Evolutionary conservation across 1,140 invertebrate species (phyloP).

Genomic region (Calephelis nemesis): DNA sequence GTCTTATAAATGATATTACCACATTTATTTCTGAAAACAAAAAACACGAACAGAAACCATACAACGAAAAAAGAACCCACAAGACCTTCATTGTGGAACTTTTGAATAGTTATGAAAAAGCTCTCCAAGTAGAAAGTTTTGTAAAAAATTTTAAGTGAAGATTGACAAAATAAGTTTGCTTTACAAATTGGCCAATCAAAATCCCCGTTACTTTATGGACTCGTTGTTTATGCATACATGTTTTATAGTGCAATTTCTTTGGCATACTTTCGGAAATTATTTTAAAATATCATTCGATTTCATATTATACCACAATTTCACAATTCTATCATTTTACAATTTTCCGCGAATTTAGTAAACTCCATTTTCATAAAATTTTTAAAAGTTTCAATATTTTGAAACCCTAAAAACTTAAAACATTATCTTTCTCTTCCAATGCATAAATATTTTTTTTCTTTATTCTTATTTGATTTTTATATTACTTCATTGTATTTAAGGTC

Average conservation of each 20-base stretch:
- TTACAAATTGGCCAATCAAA: slow-evolving; percentile 16
- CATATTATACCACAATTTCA: too few species aligned
- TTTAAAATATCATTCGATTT: neutral
- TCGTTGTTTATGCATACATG: neutral
- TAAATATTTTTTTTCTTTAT: too few species aligned
- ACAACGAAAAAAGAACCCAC: neutral
- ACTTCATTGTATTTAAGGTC: too few species aligned
- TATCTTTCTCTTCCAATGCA: too few species aligned
- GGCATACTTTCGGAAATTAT: neutral
- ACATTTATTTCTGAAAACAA: neutral
- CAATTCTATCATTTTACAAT: too few species aligned
- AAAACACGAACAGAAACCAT: neutral
- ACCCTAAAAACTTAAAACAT: too few species aligned
- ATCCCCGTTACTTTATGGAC: slow-evolving; percentile 2
- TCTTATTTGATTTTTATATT: too few species aligned
- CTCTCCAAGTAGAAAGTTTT: neutral
- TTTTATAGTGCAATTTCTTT: neutral
- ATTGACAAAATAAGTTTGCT: slow-evolving; percentile 13
- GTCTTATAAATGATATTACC: neutral
- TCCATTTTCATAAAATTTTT: too few species aligned
- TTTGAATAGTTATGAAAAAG: neutral
- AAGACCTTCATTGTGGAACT: neutral
- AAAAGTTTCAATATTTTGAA: too few species aligned
- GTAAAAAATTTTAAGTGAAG: neutral
- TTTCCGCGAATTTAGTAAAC: too few species aligned